Conservation (phyloP, 2,113 vertebrate species). For the Cettia cetti region DNA sequence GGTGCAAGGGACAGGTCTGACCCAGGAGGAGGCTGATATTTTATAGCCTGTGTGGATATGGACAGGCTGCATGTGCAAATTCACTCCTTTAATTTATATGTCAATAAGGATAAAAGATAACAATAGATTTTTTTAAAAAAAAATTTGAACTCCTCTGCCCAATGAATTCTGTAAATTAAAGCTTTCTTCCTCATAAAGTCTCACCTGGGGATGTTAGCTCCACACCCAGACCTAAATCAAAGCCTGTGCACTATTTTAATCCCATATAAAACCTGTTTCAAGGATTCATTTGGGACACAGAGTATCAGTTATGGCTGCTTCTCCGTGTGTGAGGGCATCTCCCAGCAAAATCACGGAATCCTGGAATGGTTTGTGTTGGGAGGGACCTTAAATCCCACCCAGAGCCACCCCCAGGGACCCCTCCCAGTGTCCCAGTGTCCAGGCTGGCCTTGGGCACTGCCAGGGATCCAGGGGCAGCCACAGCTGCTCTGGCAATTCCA, state of each 20-base stretch:
- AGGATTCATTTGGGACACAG: neutral
- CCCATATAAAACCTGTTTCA: neutral
- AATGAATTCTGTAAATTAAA: neutral
- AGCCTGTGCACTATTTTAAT: neutral
- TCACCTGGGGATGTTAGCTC: neutral
- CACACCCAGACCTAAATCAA: neutral
- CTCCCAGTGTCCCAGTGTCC: neutral
- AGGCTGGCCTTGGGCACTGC: neutral
- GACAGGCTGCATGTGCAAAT: neutral
- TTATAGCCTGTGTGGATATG: neutral
- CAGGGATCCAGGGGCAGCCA: neutral
- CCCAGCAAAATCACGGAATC: neutral
- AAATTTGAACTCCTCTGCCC: neutral
- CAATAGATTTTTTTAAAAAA: too few relatives aligned
- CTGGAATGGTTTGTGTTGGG: neutral
- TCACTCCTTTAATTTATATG: neutral
- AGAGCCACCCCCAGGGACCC: neutral
- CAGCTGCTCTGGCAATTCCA: neutral
- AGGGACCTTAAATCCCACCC: accelerated
- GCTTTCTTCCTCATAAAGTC: neutral
- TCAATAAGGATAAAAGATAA: neutral
- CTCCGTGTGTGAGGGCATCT: neutral
- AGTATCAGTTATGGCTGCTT: neutral
- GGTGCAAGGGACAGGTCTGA: neutral
- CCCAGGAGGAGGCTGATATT: neutral